Evolutionary conservation across 2,113 vertebrate genomes (phyloP), one percentile per base, ranked within the genome.

Genomic region (Rhizomys pruinosus): DNA sequence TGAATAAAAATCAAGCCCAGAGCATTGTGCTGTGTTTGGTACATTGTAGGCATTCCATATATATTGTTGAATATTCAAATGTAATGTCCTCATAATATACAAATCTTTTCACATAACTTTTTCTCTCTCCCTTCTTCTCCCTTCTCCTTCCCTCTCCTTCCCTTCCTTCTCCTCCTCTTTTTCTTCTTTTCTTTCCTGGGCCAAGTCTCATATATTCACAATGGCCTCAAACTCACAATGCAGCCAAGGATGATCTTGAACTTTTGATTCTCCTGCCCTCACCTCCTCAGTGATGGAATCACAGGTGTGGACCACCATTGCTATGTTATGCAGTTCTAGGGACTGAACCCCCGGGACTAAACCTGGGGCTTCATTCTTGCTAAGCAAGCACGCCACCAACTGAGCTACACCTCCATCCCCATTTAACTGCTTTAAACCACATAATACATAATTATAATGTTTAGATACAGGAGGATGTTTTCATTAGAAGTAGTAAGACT

Each of bases 1-100:
- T 22, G 29, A 84, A 85, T 69, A 81, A 80, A 93, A 91, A 39
- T 63, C 59, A 64, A 92, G 91, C 91, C 11, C 44, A 66, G 61
- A 66, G 23, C 66, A 32, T 42, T 52, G 39, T 69, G 39, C 16
- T 68, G 68, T 59, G 61, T 61, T 57, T 76, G 47, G 23, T 66
- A 64, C 27, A 59, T 61, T 86, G 52, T 29, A 69, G 57, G 32
- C 34, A 44, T 8, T 52, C 13, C 17, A n/a, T 69, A 64, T 71
- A 80, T 71, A 77, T 9, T 66, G 42, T 13, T 47, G 16, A 78
- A 59, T 72, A 91, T 64, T 74, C 77, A 80, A 93, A 9, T 64
- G 10, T 47, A 29, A 72, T 9, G 7, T 79, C 84, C 29, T 64
- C 55, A 82, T 9, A 37, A 19, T 81, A 44, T 89, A 81, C 55